Percentiles rank a stretch among this genome's conserved stretches.
phyloP scores from a whole-genome alignment of 1,140 invertebrate genomes.

The Atopsyche davidsoni region DNA sequence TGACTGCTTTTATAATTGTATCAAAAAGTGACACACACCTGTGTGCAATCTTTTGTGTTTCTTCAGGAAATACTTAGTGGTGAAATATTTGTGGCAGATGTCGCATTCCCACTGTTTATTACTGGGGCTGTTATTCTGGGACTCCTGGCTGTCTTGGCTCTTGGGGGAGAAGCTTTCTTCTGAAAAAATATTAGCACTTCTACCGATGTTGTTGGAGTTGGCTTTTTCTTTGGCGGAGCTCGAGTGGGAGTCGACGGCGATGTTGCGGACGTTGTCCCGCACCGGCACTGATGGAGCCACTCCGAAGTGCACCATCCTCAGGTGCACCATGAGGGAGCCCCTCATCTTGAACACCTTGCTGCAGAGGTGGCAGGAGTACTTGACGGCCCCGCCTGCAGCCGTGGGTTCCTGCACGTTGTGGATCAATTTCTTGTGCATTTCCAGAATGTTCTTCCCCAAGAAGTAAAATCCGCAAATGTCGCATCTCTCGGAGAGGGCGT shows the following conservation, averaged over 20 bases:
- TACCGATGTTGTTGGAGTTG: neutral
- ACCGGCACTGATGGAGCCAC: slow-evolving; percentile 26
- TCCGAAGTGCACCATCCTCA: slow-evolving; percentile 68
- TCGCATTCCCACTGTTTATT: slow-evolving; percentile 71
- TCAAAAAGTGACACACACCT: slow-evolving; percentile 38
- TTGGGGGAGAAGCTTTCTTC: neutral
- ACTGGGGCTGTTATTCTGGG: neutral
- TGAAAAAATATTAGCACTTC: neutral
- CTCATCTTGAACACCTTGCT: slow-evolving; percentile 73
- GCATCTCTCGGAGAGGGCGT: slow-evolving; percentile 45
- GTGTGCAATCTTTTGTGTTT: slow-evolving; percentile 82
- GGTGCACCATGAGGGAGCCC: slow-evolving; percentile 74
- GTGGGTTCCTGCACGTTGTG: slow-evolving; percentile 58
- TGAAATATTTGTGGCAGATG: slow-evolving; percentile 77
- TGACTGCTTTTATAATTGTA: neutral
- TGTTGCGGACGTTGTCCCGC: neutral
- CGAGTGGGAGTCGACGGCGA: neutral
- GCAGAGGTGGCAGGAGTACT: slow-evolving; percentile 70
- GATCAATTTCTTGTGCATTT: slow-evolving; percentile 67
- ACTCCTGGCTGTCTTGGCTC: neutral
- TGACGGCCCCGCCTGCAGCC: slow-evolving; percentile 37
- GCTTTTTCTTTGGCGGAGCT: neutral
- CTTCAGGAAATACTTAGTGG: slow-evolving; percentile 84
- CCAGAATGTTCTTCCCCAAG: slow-evolving; percentile 60
- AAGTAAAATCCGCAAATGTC: slow-evolving; percentile 68